Base-by-base conservation (phyloP, 1,140 invertebrate genomes). In the Carposina sasakii region DNA sequence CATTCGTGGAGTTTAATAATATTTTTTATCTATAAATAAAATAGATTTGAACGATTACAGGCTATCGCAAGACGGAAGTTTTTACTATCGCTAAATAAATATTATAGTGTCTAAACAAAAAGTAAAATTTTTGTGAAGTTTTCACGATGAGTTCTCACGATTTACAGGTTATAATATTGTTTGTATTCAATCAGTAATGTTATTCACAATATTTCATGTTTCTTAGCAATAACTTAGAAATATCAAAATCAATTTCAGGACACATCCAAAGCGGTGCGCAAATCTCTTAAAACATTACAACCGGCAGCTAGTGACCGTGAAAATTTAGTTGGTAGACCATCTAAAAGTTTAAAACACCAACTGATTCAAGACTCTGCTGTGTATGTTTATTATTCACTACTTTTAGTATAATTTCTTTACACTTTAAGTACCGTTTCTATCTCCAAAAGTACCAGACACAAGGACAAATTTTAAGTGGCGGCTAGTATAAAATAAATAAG, bases 221-320 rank as follows among this genome's bases (percentile, higher is more conserved):
- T n/a, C n/a, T n/a, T n/a, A n/a, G n/a, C n/a, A n/a, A n/a, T n/a
- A n/a, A n/a, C n/a, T n/a, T n/a, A n/a, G n/a, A n/a, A n/a, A n/a
- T n/a, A n/a, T n/a, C n/a, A n/a, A n/a, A n/a, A n/a, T n/a, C n/a
- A 19, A 52, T 56, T 21, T 6, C 36, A 76, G 71, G 69, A 70
- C 28, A 57, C 69, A 42, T 67, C 70, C n/a, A 66, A 67, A 46
- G 66, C 56, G 28, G 68, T 71, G 3, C 71, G 89, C 60, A 90
- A 87, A 76, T 87, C 88, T 34, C 82, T 91, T 15, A 90, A 89
- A 75, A 86, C 85, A 45, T 63, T 91, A 40, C 90, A 91, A 71
- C 87, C 85, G 49, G 75, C 87, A 31, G 88, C 89, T 39, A 85
- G 71, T 10, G 87, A 90, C 57, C 88, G 88, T 60, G 90, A 91